Conservation (phyloP, 1,140 invertebrate genomes). For the Ceratoteleas bidentatus region DNA sequence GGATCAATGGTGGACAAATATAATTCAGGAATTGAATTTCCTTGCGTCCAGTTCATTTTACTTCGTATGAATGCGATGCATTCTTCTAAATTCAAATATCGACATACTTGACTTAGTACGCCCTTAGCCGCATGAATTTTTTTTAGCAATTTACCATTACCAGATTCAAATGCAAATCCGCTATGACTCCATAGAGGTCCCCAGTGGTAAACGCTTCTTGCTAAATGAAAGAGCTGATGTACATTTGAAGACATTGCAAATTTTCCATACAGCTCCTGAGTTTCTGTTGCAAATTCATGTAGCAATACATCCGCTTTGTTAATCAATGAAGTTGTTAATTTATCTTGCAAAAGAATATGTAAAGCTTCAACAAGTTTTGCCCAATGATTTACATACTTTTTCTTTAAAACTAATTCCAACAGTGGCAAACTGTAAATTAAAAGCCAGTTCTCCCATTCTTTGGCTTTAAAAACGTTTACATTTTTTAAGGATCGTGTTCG, state of each 20-base stretch:
- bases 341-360: slow-evolving; percentile 28
- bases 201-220: slow-evolving; percentile 25
- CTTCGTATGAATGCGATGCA: not conserved
- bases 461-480: not conserved
- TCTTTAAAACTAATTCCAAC: not conserved
- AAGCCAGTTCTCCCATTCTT: slow-evolving; percentile 36
- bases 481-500: not conserved
- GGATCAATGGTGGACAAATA: not conserved
- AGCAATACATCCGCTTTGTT: slow-evolving; percentile 24
- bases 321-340: slow-evolving; percentile 13
- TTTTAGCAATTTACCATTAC: not conserved
- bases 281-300: slow-evolving; percentile 28
- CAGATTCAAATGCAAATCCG: slow-evolving; percentile 6
- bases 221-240: slow-evolving; percentile 35
- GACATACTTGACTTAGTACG: slow-evolving; percentile 1
- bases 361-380: slow-evolving; percentile 23
- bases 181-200: slow-evolving; percentile 31
- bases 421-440: slow-evolving; percentile 25
- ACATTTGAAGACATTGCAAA: slow-evolving; percentile 35
- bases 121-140: slow-evolving; percentile 12
- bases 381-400: slow-evolving; percentile 19
- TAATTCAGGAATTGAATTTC: no score
- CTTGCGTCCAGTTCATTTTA: no score
- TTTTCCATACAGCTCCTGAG: slow-evolving; percentile 11
- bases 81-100: not conserved